Base-by-base conservation (phyloP, 2,113 vertebrate species). In the Calonectris borealis region DNA sequence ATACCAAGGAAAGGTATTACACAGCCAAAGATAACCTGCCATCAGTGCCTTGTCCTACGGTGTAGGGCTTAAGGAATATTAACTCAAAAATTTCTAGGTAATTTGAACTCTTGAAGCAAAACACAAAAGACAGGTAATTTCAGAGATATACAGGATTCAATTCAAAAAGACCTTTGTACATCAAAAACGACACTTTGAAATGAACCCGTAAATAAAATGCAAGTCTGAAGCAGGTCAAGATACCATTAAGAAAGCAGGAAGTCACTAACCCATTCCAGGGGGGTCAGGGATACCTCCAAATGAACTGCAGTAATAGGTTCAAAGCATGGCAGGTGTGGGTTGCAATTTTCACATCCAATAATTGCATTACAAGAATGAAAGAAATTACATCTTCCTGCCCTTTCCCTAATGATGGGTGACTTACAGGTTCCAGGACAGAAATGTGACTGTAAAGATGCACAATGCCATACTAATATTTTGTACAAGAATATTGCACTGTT, bases 61-160 rank as follows among this genome's bases (percentile, higher is more conserved):
- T 36, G 5, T 31, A 78, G 21, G 42, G 22, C 27, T 83, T 93
- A 83, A 85, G 20, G n/a, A 13, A 72, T 15, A 15, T 60, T 85
- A 58, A 73, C 51, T 78, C 44, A 88, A 77, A 91, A 89, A 44
- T 46, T 85, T 62, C 54, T 51, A 64, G 55, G 70, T 44, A 79
- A 65, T 87, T 86, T 90, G 66, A 89, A 80, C 36, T 88, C 73
- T 77, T 87, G 84, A 94, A 93, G 71, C n/a, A 95, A 95, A 97
- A 87, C 40, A 90, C 27, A 70, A 49, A 88, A 77, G 94, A 93
- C 75, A 95, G 86, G 81, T 76, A 83, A 96, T 95, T 95, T 94
- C 84, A 90, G 93, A 95, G 89, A 95, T 89, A 94, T 80, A 92
- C 54, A 94, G 73, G 81, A 93, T 58, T 77, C 70, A 94, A 83